phyloP scores from a whole-genome alignment of 2,113 vertebrate genomes.

The Aldabrachelys gigantea region DNA sequence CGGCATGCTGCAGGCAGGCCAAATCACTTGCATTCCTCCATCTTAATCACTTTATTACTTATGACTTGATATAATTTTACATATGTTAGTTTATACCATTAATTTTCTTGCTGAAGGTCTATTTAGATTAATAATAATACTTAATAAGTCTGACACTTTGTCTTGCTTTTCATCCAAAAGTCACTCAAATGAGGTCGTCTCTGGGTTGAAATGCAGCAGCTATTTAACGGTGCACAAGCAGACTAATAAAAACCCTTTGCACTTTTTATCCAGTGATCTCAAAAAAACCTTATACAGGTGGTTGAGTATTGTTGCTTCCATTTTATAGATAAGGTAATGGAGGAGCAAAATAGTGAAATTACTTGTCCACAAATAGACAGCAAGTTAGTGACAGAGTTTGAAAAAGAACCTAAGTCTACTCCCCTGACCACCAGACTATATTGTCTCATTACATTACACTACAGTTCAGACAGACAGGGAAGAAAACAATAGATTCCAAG shows the following conservation, averaged over 20 bases:
- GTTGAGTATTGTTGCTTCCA: neutral
- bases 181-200: neutral
- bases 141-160: neutral
- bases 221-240: neutral
- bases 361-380: neutral
- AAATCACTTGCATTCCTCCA: neutral
- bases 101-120: conserved; percentile 21
- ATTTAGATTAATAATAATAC: neutral
- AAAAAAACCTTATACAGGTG: neutral
- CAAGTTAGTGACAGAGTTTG: neutral
- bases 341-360: neutral
- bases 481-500: neutral
- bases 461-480: neutral
- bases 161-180: neutral
- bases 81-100: neutral
- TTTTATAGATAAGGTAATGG: neutral
- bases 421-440: rapidly evolving
- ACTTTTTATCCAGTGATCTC: neutral
- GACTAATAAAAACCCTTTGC: neutral
- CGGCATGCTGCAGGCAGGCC: neutral
- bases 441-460: neutral
- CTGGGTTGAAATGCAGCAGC: neutral
- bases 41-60: neutral
- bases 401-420: neutral
- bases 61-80: neutral